Evolutionary conservation across 2,113 vertebrate species (phyloP), one percentile per base, ranked within the genome.

Genomic region (Sarotherodon lohbergeri): DNA sequence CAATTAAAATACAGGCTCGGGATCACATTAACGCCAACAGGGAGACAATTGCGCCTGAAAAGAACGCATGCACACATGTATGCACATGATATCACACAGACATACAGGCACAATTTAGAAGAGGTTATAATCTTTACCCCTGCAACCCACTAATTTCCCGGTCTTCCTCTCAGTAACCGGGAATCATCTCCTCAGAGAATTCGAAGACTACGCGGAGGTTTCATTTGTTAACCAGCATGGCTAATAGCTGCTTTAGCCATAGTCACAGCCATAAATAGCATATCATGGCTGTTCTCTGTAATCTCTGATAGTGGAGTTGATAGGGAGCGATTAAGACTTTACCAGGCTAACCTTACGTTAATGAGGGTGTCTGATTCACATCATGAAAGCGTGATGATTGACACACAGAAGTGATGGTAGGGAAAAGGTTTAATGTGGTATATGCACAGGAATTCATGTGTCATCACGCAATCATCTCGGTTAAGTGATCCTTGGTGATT

Each of bases 261-360:
- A 66, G 80, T 87, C 79, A 29, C 85, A 7, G 82, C 86, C 89
- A 89, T 87, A 87, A 86, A 91, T 90, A 94, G 89, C 56, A 89
- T 93, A 91, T 93, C 89, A 90, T 71, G 86, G 90, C 89, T 91
- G 82, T 54, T 93, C 84, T 87, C 81, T 88, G 88, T 93, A 90
- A 94, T 95, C 90, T 90, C 89, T 86, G 85, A 86, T 19, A 7
- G 84, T 27, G 85, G 79, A 13, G 85, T 82, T 89, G 92, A 94
- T 91, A 90, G 86, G 87, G 83, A 86, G 91, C 29, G 81, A 93
- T 93, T 90, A 93, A 16, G 82, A 56, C 90, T 86, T 90, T 61
- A 86, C 84, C 87, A 91, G 66, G 56, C 82, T 94, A 93, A 92
- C 93, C 93, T 93, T 86, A 84, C 11, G 27, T 82, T 92, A 87